phyloP scores from a whole-genome alignment of 2,797 vertebrate genomes.

The Rousettus madagascariensis region DNA sequence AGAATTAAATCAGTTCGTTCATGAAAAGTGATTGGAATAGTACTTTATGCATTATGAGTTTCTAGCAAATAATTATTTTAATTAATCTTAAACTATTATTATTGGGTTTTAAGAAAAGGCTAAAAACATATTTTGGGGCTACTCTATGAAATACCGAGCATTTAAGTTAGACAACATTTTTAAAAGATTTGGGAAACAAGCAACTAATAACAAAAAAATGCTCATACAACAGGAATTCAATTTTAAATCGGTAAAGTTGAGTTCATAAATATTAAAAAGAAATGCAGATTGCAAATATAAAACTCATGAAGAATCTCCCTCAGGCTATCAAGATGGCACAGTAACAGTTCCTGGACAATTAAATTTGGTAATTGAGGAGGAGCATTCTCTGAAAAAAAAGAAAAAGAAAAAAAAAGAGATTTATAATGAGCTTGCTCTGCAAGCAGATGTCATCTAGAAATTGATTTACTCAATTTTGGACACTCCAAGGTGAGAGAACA shows the following conservation, averaged over 20 bases:
- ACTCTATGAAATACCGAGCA: conserved; percentile 3
- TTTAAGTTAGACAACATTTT: not conserved
- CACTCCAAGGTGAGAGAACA: not conserved
- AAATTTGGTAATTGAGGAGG: not conserved
- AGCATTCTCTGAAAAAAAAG: not conserved
- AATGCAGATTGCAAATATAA: not conserved
- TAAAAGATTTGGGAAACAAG: not conserved
- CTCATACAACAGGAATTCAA: not conserved
- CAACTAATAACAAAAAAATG: not conserved
- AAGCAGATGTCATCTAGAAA: not conserved
- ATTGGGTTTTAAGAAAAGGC: not conserved
- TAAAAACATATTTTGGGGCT: not conserved
- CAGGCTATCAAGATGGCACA: not conserved
- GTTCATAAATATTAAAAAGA: not conserved
- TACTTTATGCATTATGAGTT: not conserved
- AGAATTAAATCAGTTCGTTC: not conserved
- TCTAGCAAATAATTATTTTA: not conserved
- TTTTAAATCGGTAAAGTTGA: not conserved
- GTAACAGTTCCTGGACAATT: not conserved
- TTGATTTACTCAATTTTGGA: not conserved
- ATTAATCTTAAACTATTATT: not conserved
- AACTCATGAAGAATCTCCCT: not conserved
- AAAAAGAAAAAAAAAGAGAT: not conserved
- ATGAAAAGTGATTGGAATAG: not conserved
- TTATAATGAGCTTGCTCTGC: not conserved